These are phyloP conservation scores for Nerophis ophidion DNA, from an alignment of 2,113 vertebrate genomes.

Conservation along the genomic window DNA sequence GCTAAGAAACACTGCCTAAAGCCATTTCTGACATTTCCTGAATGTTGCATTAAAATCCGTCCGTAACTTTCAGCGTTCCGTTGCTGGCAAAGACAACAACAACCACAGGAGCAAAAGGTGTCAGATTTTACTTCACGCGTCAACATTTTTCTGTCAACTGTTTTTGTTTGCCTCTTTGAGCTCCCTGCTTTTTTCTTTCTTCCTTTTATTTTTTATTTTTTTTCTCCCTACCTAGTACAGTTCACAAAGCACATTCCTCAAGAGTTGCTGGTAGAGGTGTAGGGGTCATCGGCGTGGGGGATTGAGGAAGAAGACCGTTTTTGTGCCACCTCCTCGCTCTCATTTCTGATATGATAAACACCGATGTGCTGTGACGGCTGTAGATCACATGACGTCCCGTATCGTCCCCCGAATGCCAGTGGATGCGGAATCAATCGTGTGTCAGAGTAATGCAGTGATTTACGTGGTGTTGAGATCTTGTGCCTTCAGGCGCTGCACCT, in stretches of 20 bases:
- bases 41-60: no score
- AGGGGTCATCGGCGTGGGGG: conserved; percentile 84
- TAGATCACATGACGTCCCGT: conserved; percentile 22
- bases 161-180: conserved; percentile 82
- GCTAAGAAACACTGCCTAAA: no score
- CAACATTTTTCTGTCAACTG: no score
- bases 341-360: conserved; percentile 19
- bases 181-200: conserved; percentile 86
- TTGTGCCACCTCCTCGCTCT: conserved; percentile 28
- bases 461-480: conserved; percentile 54
- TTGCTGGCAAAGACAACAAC: no score
- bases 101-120: no score
- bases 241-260: conserved; percentile 95
- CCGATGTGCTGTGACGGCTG: conserved; percentile 36
- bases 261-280: conserved; percentile 81
- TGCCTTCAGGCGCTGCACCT: conserved; percentile 63
- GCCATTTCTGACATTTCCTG: no score
- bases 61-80: no score
- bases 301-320: conserved; percentile 45
- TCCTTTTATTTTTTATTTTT: conserved; percentile 79
- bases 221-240: conserved; percentile 77
- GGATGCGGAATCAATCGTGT: conserved; percentile 52
- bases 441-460: conserved; percentile 63
- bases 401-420: conserved; percentile 38
- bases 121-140: no score